Conservation (phyloP, 2,113 vertebrate species). For the Antigone vipio region DNA sequence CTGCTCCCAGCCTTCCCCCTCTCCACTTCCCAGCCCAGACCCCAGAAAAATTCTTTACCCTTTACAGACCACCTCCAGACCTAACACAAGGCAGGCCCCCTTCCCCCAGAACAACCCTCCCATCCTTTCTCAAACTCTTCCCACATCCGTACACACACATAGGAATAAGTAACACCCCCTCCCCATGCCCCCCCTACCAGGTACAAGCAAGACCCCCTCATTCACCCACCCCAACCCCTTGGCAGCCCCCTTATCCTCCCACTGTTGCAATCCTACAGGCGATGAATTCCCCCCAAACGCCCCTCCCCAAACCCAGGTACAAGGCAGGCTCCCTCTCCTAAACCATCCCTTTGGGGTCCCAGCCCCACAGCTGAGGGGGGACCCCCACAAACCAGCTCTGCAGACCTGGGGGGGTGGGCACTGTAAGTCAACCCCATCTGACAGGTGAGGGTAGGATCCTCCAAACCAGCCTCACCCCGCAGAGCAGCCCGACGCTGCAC, state of each 20-base stretch:
- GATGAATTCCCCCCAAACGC: neutral
- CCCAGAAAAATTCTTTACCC: neutral
- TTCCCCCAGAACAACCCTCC: neutral
- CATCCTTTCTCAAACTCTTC: neutral
- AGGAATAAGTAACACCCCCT: too few relatives aligned
- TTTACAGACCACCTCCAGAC: neutral
- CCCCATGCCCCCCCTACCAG: too few relatives aligned
- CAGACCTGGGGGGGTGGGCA: too few relatives aligned
- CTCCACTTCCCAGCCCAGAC: neutral
- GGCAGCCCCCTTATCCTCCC: neutral
- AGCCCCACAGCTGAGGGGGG: neutral
- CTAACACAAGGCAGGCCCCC: neutral
- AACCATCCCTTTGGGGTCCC: neutral
- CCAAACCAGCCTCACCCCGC: neutral
- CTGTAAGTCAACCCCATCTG: neutral
- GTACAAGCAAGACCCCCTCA: neutral
- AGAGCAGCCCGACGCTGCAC: neutral
- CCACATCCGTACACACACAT: rapidly evolving
- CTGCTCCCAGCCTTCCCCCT: neutral
- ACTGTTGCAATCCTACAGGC: neutral
- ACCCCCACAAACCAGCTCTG: neutral
- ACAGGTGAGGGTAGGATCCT: neutral
- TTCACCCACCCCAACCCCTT: neutral
- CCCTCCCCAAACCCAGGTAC: too few relatives aligned
- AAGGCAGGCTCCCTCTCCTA: neutral